phyloP scores from a whole-genome alignment of 2,113 vertebrate species.

The Pandion haliaetus region DNA sequence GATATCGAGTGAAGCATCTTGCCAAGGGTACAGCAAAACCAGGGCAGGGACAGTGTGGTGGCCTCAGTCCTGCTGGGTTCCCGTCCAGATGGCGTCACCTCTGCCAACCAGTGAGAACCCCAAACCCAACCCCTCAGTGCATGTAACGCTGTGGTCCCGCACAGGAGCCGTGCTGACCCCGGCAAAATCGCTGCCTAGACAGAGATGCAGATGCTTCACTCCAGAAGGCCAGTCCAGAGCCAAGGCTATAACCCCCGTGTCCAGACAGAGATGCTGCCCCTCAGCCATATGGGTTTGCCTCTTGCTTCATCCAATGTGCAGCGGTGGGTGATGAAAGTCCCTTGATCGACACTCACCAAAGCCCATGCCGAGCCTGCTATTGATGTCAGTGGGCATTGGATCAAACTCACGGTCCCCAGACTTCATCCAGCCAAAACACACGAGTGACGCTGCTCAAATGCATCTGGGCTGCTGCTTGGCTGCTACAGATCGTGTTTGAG shows the following conservation, averaged over 20 bases:
- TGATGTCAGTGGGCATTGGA: not conserved
- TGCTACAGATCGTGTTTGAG: not conserved
- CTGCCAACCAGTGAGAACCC: not conserved
- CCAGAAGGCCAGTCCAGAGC: not conserved
- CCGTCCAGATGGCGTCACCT: not conserved
- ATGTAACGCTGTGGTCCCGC: fast-evolving
- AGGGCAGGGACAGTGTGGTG: not conserved
- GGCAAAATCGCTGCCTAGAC: not conserved
- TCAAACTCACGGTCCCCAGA: not conserved
- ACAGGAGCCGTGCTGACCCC: not conserved
- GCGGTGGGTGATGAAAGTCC: not conserved
- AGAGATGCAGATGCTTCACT: not conserved
- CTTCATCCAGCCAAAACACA: not conserved
- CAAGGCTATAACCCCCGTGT: not conserved
- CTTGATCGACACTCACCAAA: not conserved
- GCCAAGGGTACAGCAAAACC: not conserved
- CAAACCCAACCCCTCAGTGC: not conserved
- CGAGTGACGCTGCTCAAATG: not conserved
- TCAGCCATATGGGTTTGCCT: not conserved
- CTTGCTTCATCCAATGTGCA: fast-evolving
- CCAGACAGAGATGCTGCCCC: not conserved
- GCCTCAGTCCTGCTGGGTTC: not conserved
- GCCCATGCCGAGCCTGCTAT: not conserved
- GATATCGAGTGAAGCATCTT: not conserved
- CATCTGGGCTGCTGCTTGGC: not conserved